phyloP scores from a whole-genome alignment of 2,797 vertebrate genomes.

The Eutrigla gurnardus region DNA sequence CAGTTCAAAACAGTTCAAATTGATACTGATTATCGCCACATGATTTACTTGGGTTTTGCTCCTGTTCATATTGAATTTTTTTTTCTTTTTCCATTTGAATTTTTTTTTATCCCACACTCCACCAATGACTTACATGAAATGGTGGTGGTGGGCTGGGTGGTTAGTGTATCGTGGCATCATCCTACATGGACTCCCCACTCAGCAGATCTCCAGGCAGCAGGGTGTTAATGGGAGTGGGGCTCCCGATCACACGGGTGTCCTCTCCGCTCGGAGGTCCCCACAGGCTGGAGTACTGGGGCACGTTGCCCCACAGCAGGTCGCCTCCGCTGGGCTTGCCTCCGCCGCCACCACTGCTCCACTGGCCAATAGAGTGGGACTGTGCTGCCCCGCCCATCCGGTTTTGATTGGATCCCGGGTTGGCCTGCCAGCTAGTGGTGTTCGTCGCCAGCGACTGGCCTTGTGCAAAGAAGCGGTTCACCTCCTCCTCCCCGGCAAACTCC shows the following conservation, averaged over 20 bases:
- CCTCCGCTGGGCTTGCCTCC: conserved; percentile 89
- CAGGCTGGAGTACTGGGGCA: conserved; percentile 95
- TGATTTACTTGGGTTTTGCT: conserved; percentile 83
- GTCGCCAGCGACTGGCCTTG: conserved; percentile 93
- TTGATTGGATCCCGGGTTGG: conserved; percentile 90
- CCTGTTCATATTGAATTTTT: conserved; percentile 62
- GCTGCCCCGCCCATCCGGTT: conserved; percentile 88
- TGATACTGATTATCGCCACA: conserved; percentile 88
- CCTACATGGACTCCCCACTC: conserved; percentile 96
- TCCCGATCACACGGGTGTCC: conserved; percentile 91
- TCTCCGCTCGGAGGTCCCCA: conserved; percentile 94
- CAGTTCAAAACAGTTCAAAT: conserved; percentile 78
- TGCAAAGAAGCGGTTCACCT: conserved; percentile 97
- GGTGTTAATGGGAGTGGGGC: conserved; percentile 94
- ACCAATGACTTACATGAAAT: conserved; percentile 52
- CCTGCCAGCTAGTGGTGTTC: conserved; percentile 95
- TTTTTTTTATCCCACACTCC: conserved; percentile 33
- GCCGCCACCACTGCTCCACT: conserved; percentile 89
- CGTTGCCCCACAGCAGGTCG: conserved; percentile 94
- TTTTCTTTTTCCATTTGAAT: conserved; percentile 27
- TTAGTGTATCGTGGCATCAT: conserved; percentile 59
- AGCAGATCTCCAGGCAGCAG: conserved; percentile 96
- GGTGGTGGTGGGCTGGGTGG: conserved; percentile 47
- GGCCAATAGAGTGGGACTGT: conserved; percentile 89
- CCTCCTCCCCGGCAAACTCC: conserved; percentile 96